Conservation (phyloP, 2,113 vertebrate species). For the Psophia crepitans region DNA sequence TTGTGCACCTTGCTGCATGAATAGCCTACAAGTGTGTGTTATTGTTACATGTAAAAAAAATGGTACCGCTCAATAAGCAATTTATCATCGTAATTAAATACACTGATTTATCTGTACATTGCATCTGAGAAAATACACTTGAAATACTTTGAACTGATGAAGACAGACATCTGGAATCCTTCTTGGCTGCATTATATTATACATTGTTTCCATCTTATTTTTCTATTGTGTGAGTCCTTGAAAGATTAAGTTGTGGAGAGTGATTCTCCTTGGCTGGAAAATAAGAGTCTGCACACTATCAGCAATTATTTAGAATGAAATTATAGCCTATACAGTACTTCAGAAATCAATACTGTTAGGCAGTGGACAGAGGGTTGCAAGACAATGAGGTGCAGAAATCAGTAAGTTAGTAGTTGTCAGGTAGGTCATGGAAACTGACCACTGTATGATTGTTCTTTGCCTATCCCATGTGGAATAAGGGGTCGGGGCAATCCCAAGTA, state of each 20-base stretch:
- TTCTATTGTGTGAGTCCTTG: not conserved
- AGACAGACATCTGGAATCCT: not conserved
- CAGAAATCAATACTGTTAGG: not conserved
- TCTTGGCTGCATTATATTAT: not conserved
- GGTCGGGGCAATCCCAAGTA: too few species aligned
- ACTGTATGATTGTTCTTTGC: not conserved
- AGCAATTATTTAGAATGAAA: not conserved
- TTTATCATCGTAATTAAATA: not conserved
- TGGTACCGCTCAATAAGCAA: not conserved
- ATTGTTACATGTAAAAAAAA: not conserved
- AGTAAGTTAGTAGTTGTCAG: not conserved
- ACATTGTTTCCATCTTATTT: not conserved
- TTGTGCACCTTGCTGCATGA: not conserved
- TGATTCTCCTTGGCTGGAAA: not conserved
- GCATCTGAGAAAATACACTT: slow-evolving; percentile 4
- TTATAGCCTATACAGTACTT: not conserved
- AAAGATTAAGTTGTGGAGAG: not conserved
- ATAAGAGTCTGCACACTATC: not conserved
- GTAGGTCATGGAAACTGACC: not conserved
- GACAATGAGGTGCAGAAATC: not conserved
- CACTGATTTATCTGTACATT: not conserved
- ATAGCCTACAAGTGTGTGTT: not conserved
- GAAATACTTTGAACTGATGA: not conserved
- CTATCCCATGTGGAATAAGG: not conserved
- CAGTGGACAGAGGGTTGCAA: not conserved